Base-by-base conservation (phyloP, 2,888 invertebrate genomes). In the Sicus ferrugineus region DNA sequence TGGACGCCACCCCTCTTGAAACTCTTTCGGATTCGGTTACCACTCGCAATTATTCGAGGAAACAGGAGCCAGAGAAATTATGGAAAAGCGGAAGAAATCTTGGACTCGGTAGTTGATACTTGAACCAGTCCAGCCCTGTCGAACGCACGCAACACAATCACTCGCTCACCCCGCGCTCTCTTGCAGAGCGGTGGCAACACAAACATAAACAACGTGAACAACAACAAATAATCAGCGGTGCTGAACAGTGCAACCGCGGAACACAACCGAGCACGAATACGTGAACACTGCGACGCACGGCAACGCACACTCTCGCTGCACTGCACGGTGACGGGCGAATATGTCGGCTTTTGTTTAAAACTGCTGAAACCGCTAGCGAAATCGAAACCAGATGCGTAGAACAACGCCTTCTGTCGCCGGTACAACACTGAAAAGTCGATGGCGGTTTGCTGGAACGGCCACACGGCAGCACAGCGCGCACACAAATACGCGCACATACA, bases 351-450 rank as follows among this genome's bases (percentile, higher is more conserved):
- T 38, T 11, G 59, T 7, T 54, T 59, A 48, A 14, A 48, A n/a
- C 63, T n/a, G 48, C n/a, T 11, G 14, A 63, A 16, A 30, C 11
- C 30, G 30, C 23, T 42, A 9, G 48, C 19, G n/a, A 21, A 54
- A 54, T 19, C 6, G 34, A 65, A 54, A 54, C n/a, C 54, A 50
- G 54, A 38, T 54, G 38, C 65, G 9, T 64, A 72, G 74, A 79
- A 76, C 81, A 78, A 76, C 80, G 80, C 77, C 79, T 81, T 78
- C 81, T 80, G 79, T 81, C 80, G 82, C 76, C 81, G 80, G 79
- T 78, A 82, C 78, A 81, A 80, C 79, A 82, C 82, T 82, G 79
- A 82, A 81, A 77, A 76, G 76, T 72, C 79, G 69, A 66, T 69
- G 67, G 71, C 69, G 66, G 63, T 67, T 66, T 34, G 67, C 71